These are phyloP conservation scores for Chelonia mydas DNA, from an alignment of 2,797 vertebrate genomes.

Conservation along the genomic window DNA sequence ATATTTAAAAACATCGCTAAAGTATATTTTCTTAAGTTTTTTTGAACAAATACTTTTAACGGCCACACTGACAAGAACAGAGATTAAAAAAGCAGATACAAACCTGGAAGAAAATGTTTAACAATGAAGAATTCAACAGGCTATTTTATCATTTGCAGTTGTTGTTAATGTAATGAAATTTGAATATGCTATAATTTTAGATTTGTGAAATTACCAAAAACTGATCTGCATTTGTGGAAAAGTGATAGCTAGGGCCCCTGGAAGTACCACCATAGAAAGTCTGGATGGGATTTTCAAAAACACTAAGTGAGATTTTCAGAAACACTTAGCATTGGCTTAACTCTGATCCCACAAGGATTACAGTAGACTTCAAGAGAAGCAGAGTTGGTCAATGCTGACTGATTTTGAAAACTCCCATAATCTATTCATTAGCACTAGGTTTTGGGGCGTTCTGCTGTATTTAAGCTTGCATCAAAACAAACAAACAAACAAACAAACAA, in stretches of 20 bases:
- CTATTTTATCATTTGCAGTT: neutral
- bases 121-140: neutral
- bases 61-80: neutral
- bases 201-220: constrained; percentile 12
- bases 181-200: neutral
- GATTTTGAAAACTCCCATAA: constrained; percentile 1
- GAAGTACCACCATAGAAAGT: neutral
- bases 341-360: neutral
- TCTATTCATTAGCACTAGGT: neutral
- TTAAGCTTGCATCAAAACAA: neutral
- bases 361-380: neutral
- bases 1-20: neutral
- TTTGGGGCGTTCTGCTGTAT: neutral
- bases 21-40: neutral
- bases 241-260: neutral
- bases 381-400: neutral
- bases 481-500: no score
- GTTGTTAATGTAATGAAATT: neutral
- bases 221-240: constrained; percentile 20
- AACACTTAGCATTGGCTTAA: neutral
- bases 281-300: neutral
- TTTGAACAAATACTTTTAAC: neutral
- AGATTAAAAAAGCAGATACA: neutral
- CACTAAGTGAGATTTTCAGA: neutral
- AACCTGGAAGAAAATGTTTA: neutral